phyloP scores from a whole-genome alignment of 2,797 vertebrate genomes.

The Etheostoma nigrum region DNA sequence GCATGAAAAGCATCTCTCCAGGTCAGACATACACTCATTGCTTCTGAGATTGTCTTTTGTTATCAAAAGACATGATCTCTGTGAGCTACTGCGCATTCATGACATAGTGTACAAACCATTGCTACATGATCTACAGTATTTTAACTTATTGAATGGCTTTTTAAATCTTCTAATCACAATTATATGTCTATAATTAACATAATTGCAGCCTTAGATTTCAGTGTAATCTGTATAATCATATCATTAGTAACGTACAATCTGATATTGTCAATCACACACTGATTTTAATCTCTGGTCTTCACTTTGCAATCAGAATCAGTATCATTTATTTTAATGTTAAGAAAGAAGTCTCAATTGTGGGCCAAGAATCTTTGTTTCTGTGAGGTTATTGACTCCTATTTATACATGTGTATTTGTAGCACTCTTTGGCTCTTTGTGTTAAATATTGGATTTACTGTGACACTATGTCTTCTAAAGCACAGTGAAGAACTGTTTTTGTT shows the following conservation, averaged over 20 bases:
- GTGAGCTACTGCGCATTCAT: neutral
- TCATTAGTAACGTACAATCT: slow-evolving; percentile 13
- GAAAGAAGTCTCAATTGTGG: neutral
- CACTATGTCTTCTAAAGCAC: slow-evolving; percentile 29
- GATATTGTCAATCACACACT: slow-evolving; percentile 1
- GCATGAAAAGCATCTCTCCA: slow-evolving; percentile 26
- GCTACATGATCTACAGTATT: neutral
- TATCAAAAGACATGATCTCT: neutral
- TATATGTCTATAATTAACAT: slow-evolving; percentile 14
- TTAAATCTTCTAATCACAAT: slow-evolving; percentile 9
- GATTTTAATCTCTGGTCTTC: slow-evolving; percentile 2
- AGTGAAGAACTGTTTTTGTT: slow-evolving; percentile 42
- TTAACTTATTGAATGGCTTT: neutral
- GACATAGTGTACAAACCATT: neutral
- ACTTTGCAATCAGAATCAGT: neutral
- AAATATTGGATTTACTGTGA: slow-evolving; percentile 24
- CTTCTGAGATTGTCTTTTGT: slow-evolving; percentile 9
- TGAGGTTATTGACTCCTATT: slow-evolving; percentile 17
- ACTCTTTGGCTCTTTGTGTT: slow-evolving; percentile 7
- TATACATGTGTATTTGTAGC: neutral
- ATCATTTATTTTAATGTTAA: neutral
- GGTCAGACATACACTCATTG: slow-evolving; percentile 18
- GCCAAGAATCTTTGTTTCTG: neutral
- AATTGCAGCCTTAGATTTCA: slow-evolving; percentile 14
- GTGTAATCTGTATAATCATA: slow-evolving; percentile 20